These are phyloP conservation scores for Seira musarum DNA, from an alignment of 2,888 invertebrate species.

Conservation along the genomic window DNA sequence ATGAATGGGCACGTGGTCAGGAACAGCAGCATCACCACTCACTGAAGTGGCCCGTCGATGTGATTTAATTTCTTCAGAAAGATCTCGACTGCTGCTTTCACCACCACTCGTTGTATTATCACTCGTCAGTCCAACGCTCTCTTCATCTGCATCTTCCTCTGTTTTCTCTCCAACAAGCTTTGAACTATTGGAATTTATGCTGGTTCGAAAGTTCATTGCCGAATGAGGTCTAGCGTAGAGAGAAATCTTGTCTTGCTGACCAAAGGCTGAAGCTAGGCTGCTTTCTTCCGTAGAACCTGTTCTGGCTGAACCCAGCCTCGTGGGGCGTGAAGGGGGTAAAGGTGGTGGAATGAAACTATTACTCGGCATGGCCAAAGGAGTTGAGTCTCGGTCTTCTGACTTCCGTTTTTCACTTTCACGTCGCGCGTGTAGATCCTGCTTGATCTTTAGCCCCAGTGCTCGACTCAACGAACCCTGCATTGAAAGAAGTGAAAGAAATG, in stretches of 20 bases:
- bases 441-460: slow-evolving; percentile 77
- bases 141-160: slow-evolving; percentile 43
- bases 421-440: slow-evolving; percentile 74
- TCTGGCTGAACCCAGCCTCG: slow-evolving; percentile 42
- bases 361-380: slow-evolving; percentile 40
- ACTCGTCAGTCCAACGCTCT: slow-evolving; percentile 54
- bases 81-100: slow-evolving; percentile 44
- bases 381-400: slow-evolving; percentile 58
- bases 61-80: slow-evolving; percentile 44
- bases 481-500: not conserved
- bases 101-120: slow-evolving; percentile 52
- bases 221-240: slow-evolving; percentile 56
- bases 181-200: slow-evolving; percentile 8
- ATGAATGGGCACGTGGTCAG: slow-evolving; percentile 52
- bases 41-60: slow-evolving; percentile 47
- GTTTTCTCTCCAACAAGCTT: slow-evolving; percentile 26
- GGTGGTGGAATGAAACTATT: slow-evolving; percentile 53
- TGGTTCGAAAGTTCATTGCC: slow-evolving; percentile 40
- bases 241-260: slow-evolving; percentile 34
- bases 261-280: slow-evolving; percentile 20
- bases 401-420: slow-evolving; percentile 66
- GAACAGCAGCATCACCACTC: slow-evolving; percentile 27
- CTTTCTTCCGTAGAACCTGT: slow-evolving; percentile 29
- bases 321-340: slow-evolving; percentile 48
- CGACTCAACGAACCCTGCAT: slow-evolving; percentile 82